Conservation (phyloP, 2,113 vertebrate genomes). For the Notechis scutatus region DNA sequence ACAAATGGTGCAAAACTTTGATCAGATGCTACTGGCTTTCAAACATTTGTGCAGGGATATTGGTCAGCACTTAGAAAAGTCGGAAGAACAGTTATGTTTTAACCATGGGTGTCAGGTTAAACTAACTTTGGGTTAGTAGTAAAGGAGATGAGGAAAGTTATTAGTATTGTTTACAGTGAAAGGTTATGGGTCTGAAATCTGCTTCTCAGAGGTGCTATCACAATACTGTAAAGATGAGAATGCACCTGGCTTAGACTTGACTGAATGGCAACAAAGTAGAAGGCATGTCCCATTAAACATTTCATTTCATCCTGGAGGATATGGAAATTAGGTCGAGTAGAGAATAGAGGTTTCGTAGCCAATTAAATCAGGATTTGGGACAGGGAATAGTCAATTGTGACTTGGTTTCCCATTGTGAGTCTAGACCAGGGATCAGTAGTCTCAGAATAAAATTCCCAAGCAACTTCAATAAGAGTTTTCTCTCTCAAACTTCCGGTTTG, state of each 20-base stretch:
- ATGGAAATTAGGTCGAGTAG: not conserved
- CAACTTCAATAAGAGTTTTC: not conserved
- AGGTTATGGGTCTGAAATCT: not conserved
- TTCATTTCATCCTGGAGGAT: not conserved
- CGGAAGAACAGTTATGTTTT: not conserved
- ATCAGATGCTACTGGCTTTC: not conserved
- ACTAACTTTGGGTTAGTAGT: not conserved
- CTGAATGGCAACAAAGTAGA: not conserved
- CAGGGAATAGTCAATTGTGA: not conserved
- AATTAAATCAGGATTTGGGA: not conserved
- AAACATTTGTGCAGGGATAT: not conserved
- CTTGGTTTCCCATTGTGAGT: not conserved
- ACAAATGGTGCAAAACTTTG: not conserved
- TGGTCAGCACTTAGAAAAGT: not conserved
- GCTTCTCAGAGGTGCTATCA: not conserved
- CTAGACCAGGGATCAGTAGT: not conserved
- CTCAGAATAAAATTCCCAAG: not conserved
- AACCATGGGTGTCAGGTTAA: not conserved
- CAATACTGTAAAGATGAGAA: not conserved
- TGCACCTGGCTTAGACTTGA: not conserved
- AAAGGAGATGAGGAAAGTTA: not conserved
- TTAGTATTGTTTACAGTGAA: not conserved
- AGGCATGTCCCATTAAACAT: not conserved
- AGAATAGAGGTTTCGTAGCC: not conserved
- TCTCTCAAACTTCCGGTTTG: not conserved